These are phyloP conservation scores for Sesia bembeciformis DNA, from an alignment of 2,888 invertebrate species.

Conservation along the genomic window DNA sequence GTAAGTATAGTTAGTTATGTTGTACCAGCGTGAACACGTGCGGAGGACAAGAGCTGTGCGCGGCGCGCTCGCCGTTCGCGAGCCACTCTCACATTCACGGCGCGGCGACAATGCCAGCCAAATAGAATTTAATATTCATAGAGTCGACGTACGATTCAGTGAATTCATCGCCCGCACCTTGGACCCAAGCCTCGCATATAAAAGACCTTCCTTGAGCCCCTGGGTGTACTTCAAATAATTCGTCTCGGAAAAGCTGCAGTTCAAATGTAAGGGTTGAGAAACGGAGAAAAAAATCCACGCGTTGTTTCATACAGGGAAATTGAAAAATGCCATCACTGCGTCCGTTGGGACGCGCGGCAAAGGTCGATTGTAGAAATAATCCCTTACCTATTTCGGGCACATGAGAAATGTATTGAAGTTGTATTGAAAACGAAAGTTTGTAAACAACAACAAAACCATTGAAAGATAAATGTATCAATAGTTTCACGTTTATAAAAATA, in stretches of 20 bases:
- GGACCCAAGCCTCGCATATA: constrained; percentile 63
- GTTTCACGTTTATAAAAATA: not conserved
- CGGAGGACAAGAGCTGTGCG: constrained; percentile 15
- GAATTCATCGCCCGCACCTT: constrained; percentile 69
- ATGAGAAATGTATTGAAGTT: constrained; percentile 11
- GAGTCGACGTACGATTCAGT: constrained; percentile 68
- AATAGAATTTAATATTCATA: constrained; percentile 73
- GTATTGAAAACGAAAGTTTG: constrained; percentile 4
- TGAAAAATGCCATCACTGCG: constrained; percentile 50
- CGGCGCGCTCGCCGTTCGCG: constrained; percentile 13
- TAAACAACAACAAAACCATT: not conserved
- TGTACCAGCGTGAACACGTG: constrained; percentile 13
- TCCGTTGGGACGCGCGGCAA: constrained; percentile 36
- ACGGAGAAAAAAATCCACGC: constrained; percentile 38
- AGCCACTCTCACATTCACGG: constrained; percentile 49
- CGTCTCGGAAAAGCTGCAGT: constrained; percentile 58
- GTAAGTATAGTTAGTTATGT: too few relatives aligned
- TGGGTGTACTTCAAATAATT: constrained; percentile 65
- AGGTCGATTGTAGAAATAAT: constrained; percentile 37
- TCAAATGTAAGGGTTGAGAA: constrained; percentile 46
- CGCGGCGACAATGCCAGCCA: constrained; percentile 61
- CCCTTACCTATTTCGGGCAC: constrained; percentile 23
- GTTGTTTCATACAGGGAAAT: constrained; percentile 57
- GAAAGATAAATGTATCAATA: not conserved
- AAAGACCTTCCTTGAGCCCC: constrained; percentile 61